These are phyloP conservation scores for Tetrao urogallus DNA, from an alignment of 2,113 vertebrate species.

Conservation along the genomic window DNA sequence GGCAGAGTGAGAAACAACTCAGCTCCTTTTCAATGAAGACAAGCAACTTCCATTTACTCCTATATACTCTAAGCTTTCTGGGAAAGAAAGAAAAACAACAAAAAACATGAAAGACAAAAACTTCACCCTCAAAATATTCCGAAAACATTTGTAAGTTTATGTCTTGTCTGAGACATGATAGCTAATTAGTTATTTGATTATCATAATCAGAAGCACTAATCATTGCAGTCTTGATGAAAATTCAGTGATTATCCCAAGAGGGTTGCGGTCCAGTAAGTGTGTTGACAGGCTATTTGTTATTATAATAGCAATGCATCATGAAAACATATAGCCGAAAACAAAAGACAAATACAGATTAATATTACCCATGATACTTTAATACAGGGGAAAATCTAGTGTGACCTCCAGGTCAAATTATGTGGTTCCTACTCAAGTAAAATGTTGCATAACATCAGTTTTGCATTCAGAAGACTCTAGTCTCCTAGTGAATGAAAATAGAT, in stretches of 20 bases:
- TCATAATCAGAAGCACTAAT: constrained; percentile 82
- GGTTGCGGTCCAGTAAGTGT: constrained; percentile 72
- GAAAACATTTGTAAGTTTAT: constrained; percentile 53
- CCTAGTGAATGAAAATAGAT: neutral
- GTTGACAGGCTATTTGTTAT: constrained; percentile 77
- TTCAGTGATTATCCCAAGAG: constrained; percentile 77
- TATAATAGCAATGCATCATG: constrained; percentile 60
- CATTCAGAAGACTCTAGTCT: neutral
- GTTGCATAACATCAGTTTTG: neutral
- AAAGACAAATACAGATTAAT: constrained; percentile 57
- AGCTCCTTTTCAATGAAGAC: neutral
- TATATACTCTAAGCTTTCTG: neutral
- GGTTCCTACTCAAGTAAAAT: neutral
- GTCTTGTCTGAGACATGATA: constrained; percentile 72
- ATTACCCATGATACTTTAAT: neutral
- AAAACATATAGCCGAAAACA: constrained; percentile 52
- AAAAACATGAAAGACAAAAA: neutral
- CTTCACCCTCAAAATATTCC: neutral
- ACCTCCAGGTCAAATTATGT: neutral
- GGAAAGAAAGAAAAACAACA: neutral
- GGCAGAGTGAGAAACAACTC: neutral
- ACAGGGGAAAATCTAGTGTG: neutral
- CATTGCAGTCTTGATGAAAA: constrained; percentile 79
- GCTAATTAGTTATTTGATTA: constrained; percentile 82
- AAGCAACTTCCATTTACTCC: neutral